Percentiles rank a stretch among this genome's conserved stretches.
phyloP scores from a whole-genome alignment of 2,888 invertebrate genomes.

The Lucinisca nassula region DNA sequence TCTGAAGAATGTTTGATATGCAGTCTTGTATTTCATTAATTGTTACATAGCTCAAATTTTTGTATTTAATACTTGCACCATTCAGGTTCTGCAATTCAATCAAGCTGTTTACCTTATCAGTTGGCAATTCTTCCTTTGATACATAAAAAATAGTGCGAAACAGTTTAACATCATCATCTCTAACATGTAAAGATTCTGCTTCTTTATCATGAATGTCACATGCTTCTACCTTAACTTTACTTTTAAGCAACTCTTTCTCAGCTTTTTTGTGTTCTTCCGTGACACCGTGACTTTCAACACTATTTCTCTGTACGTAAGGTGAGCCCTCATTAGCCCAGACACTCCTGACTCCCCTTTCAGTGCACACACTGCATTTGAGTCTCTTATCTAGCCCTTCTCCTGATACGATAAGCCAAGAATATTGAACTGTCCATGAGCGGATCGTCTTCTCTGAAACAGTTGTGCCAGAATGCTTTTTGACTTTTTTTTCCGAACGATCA shows the following conservation, averaged over 20 bases:
- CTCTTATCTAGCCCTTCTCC: too few relatives aligned
- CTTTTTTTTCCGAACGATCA: too few relatives aligned
- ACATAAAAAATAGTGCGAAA: conserved; percentile 32
- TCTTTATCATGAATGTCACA: background rate
- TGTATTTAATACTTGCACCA: conserved; percentile 41
- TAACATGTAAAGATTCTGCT: background rate
- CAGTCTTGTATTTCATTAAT: conserved; percentile 43
- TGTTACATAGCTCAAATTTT: conserved; percentile 59
- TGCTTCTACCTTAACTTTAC: too few relatives aligned
- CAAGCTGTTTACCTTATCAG: conserved; percentile 20
- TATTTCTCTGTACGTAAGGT: conserved; percentile 12
- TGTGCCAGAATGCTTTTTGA: too few relatives aligned
- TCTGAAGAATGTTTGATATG: background rate
- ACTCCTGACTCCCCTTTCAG: background rate
- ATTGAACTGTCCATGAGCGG: too few relatives aligned
- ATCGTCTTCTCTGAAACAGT: too few relatives aligned
- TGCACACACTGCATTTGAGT: background rate
- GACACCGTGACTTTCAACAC: background rate
- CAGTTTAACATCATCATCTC: background rate
- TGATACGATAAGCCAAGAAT: too few relatives aligned
- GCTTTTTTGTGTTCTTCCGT: background rate
- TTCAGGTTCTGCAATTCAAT: conserved; percentile 39
- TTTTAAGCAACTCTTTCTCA: background rate
- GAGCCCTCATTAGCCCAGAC: conserved; percentile 32
- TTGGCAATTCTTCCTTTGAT: conserved; percentile 22